phyloP scores from a whole-genome alignment of 2,113 vertebrate genomes.

The Neogale vison region DNA sequence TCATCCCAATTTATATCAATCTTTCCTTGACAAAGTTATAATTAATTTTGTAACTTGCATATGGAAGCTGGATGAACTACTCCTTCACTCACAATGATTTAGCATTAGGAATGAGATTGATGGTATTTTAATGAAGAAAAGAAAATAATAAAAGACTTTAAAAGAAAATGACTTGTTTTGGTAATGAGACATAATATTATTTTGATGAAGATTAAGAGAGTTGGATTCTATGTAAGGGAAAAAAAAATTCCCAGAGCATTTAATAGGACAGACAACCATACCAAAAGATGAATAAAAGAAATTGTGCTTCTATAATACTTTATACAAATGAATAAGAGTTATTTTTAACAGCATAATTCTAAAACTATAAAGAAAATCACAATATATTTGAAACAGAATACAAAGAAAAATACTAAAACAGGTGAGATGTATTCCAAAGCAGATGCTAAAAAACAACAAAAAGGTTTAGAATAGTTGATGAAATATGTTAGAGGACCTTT shows the following conservation, averaged over 20 bases:
- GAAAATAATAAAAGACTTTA: slow-evolving; percentile 32
- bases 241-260: neutral
- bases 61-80: slow-evolving; percentile 31
- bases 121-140: slow-evolving; percentile 42
- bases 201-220: slow-evolving; percentile 59
- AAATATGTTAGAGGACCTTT: neutral
- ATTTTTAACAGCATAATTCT: neutral
- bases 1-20: slow-evolving; percentile 21
- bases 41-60: slow-evolving; percentile 49
- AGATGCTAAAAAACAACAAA: neutral
- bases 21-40: slow-evolving; percentile 22
- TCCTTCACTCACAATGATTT: slow-evolving; percentile 35
- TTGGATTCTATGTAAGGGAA: neutral
- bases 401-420: neutral
- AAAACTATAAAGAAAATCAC: neutral
- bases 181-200: slow-evolving; percentile 53
- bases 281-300: slow-evolving; percentile 6
- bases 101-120: slow-evolving; percentile 12
- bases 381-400: neutral
- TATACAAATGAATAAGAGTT: neutral
- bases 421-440: neutral
- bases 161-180: slow-evolving; percentile 53
- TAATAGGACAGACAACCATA: neutral
- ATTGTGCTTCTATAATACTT: neutral
- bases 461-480: neutral